Base-by-base conservation (phyloP, 2,797 vertebrate species). In the Chlorospingus flavigularis region DNA sequence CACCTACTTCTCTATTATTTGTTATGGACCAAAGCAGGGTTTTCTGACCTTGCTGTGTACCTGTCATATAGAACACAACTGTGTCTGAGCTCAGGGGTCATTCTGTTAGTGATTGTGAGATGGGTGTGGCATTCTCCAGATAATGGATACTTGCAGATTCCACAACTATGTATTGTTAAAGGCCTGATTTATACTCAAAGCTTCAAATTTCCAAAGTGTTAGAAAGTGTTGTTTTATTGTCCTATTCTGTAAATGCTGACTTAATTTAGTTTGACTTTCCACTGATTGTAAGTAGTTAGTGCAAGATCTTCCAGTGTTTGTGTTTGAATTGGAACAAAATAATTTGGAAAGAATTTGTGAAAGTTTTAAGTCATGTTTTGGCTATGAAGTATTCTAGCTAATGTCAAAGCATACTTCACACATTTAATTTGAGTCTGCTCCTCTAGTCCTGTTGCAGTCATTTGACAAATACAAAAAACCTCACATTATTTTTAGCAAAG, bases 61-160 rank as follows among this genome's bases (percentile, higher is more conserved):
- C 13, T 66, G 25, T 77, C 35, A 10, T 18, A 9, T 3, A 23
- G 51, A 72, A 24, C 40, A 45, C 58, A 58, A 23, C 18, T 25
- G 4, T 9, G 35, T 62, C 35, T 60, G 21, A 76, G 30, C 43
- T 76, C 61, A 79, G 37, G 39, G 45, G 51, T 78, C 0, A 0
- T 84, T 76, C 62, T 90, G 3, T 62, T 91, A 62, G 37, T 54
- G 24, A 4, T 8, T 68, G 45, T 57, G 42, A 55, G n/a, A 78
- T 82, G 16, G 23, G 6, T 68, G 33, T 85, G 33, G 11, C 43
- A 62, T 91, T 86, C 54, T 81, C 17, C 11, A 45, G 25, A 2
- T 45, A 60, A 57, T 0, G 0, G 33, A n/a, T 53, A 33, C n/a
- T 37, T 61, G 17, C 0, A 89, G 31, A 70, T 85, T 20, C 21